Base-by-base conservation (phyloP, 2,113 vertebrate genomes). In the Sisor rabdophorus region DNA sequence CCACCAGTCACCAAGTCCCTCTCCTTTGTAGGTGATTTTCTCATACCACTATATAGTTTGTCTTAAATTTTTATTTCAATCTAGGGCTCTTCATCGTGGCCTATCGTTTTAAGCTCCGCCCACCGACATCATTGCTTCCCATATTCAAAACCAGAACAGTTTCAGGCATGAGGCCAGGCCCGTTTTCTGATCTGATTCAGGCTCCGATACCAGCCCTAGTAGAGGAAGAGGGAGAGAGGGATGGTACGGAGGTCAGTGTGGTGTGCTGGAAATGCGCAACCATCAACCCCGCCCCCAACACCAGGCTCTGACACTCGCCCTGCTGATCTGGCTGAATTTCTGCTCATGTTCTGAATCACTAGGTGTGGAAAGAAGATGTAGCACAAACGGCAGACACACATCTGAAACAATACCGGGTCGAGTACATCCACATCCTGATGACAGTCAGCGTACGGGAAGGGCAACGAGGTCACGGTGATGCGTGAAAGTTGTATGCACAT, bases 401-500 rank as follows among this genome's bases (percentile, higher is more conserved):
- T 48, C 26, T 52, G 47, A 7, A 52, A 52, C 65, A 52, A 78
- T 58, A 83, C 84, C 75, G 78, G 85, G 79, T 55, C 64, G 72
- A 73, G 79, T 80, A 88, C 88, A 84, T 86, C 86, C 87, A 89
- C 83, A 83, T 80, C 48, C 80, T 79, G 82, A 84, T 82, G 79
- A 84, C 15, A 4, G 58, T 54, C 81, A 84, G 77, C 77, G 80
- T 81, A 26, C 69, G 73, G 77, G 64, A n/a, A 24, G 61, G 67
- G 82, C 79, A 71, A 84, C 82, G 79, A 86, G 83, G 83, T 47
- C 71, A 24, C 2, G 17, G n/a, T 28, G 40, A 1, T 12, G 6
- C 15, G 22, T 11, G 47, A 19, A 11, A 15, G 47, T 44, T 19
- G 26, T 19, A 19, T 50, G 24, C 22, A 67, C 22, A 3, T 10